These are phyloP conservation scores for Agrenia bidenticulata DNA, from an alignment of 2,888 invertebrate species.

Conservation along the genomic window DNA sequence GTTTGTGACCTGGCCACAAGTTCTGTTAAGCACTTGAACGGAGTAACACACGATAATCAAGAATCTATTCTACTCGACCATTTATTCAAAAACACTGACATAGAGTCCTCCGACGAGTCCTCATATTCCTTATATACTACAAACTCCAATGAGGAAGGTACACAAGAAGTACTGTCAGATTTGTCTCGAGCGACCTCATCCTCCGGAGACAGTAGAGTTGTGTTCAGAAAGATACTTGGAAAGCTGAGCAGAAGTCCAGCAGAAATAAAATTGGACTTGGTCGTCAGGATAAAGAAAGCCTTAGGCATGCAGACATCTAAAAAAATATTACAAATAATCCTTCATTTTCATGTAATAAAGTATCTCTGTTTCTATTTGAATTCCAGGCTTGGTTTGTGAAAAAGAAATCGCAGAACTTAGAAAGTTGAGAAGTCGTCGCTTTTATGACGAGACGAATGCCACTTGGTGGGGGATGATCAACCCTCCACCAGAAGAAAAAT, in stretches of 20 bases:
- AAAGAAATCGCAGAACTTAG: constrained; percentile 16
- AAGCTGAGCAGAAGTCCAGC: constrained; percentile 9
- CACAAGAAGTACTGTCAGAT: no score
- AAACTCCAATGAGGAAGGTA: no score
- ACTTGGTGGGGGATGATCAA: not conserved
- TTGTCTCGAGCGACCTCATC: not conserved
- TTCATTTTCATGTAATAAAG: not conserved
- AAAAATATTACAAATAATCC: no score
- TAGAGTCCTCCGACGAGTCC: not conserved
- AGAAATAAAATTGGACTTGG: constrained; percentile 17
- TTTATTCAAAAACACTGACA: no score
- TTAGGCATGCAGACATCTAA: constrained; percentile 3
- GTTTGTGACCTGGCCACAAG: not conserved
- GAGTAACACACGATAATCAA: not conserved
- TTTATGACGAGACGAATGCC: not conserved
- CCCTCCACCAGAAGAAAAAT: constrained; percentile 21
- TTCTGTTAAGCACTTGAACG: not conserved
- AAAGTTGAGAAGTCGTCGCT: constrained; percentile 16
- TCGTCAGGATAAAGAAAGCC: constrained; percentile 22
- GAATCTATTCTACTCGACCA: not conserved
- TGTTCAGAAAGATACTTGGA: constrained; percentile 23
- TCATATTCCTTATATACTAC: no score
- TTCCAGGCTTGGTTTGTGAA: constrained; percentile 16
- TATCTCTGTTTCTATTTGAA: not conserved
- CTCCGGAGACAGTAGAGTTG: not conserved